Conservation (phyloP, 2,113 vertebrate genomes). For the Myiopsitta monachus region DNA sequence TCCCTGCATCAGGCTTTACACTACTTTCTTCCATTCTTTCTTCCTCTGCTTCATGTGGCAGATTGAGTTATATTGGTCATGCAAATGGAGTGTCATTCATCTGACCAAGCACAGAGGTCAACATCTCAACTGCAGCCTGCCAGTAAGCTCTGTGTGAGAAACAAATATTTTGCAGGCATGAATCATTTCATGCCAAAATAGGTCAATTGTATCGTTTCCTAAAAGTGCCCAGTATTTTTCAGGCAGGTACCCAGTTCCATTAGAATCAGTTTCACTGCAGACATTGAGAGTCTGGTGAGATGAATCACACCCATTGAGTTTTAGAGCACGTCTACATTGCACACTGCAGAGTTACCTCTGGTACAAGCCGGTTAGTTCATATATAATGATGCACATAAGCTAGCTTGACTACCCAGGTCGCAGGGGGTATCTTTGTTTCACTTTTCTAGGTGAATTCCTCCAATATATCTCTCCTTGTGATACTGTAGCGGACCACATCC, state of each 20-base stretch:
- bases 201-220: not conserved
- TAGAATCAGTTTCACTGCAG: not conserved
- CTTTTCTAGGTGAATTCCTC: not conserved
- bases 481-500: rapidly evolving
- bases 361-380: not conserved
- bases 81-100: not conserved
- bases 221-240: not conserved
- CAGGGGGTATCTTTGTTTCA: not conserved
- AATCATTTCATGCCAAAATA: not conserved
- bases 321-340: not conserved
- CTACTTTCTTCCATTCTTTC: not conserved
- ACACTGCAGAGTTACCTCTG: not conserved
- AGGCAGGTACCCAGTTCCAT: not conserved
- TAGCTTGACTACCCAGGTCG: not conserved
- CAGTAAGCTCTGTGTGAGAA: not conserved
- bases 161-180: not conserved
- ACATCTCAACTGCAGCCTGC: not conserved
- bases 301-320: not conserved
- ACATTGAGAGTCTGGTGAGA: not conserved
- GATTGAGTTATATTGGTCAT: not conserved
- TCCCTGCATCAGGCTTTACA: not conserved
- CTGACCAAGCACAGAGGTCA: not conserved
- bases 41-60: not conserved
- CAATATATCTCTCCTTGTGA: not conserved
- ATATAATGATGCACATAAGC: not conserved